A percentile compares a stretch with the other conserved stretches of the same genome.
phyloP scores from a whole-genome alignment of 92 coral and sea anemone genomes.

The Pocillopora meandrina region DNA sequence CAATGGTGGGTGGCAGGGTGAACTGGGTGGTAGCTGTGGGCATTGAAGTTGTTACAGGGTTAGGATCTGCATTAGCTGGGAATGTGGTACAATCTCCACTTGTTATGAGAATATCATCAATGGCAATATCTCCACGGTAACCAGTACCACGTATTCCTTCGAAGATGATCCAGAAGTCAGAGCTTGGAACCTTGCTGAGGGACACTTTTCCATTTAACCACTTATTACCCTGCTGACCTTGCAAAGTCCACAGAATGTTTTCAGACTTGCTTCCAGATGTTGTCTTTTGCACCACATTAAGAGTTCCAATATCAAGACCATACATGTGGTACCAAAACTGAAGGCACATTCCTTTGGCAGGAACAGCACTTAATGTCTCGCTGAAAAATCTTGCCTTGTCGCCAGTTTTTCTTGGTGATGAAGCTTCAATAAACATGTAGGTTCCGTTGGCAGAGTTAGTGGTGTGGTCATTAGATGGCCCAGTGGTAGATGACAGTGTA shows the following conservation, averaged over 20 bases:
- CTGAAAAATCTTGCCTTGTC: slow-evolving; percentile 86
- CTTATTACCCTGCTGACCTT: slow-evolving; percentile 73
- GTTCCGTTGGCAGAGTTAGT: slow-evolving; percentile 84
- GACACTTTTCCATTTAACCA: slow-evolving; percentile 88
- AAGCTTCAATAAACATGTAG: slow-evolving; percentile 95
- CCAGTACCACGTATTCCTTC: slow-evolving; percentile 90
- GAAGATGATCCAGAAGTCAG: slow-evolving; percentile 69
- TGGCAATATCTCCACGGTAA: slow-evolving; percentile 86
- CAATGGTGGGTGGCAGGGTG: slow-evolving; percentile 80
- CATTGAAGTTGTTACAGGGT: neutral
- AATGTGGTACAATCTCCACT: slow-evolving; percentile 61
- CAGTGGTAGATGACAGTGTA: slow-evolving; percentile 75
- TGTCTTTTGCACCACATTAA: slow-evolving; percentile 80
- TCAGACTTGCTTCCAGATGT: slow-evolving; percentile 85
- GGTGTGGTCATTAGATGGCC: slow-evolving; percentile 93
- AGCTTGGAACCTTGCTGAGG: slow-evolving; percentile 48
- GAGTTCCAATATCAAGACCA: slow-evolving; percentile 80
- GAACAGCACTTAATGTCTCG: slow-evolving; percentile 62
- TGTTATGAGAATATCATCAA: slow-evolving; percentile 87
- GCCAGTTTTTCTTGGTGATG: slow-evolving; percentile 77
- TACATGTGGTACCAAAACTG: slow-evolving; percentile 98
- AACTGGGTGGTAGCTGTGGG: slow-evolving; percentile 57
- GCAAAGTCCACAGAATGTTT: slow-evolving; percentile 72
- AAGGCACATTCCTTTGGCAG: slow-evolving; percentile 71
- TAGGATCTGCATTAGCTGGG: slow-evolving; percentile 73